Evolutionary conservation across 2,797 vertebrate genomes (phyloP).

Genomic region (Xiphorhynchus erythropygius): DNA sequence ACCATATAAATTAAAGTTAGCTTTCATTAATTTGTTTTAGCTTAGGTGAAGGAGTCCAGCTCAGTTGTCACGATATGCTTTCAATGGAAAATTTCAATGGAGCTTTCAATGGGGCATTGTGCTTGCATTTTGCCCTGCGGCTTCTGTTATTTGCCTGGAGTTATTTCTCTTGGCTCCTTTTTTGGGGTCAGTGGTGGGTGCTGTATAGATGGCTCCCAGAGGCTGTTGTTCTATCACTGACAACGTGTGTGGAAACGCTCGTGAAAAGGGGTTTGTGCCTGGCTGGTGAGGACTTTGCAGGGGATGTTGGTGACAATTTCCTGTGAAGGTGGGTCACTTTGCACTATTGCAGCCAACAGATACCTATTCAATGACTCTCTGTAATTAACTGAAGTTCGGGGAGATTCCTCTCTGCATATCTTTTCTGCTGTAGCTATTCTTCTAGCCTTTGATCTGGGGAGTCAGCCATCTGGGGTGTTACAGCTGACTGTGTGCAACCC

Average conservation of each 20-base stretch:
- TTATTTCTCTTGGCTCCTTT: neutral
- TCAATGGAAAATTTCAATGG: neutral
- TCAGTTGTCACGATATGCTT: rapidly evolving
- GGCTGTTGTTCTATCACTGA: rapidly evolving
- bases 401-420: neutral
- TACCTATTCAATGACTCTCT: neutral
- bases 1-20: neutral
- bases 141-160: neutral
- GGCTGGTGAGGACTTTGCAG: neutral
- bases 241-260: rapidly evolving
- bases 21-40: neutral
- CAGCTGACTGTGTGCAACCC: neutral
- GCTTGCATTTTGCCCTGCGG: rapidly evolving
- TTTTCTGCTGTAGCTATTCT: neutral
- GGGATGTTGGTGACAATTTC: neutral
- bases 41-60: neutral
- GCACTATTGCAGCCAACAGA: neutral
- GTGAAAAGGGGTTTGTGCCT: neutral
- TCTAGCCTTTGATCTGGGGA: neutral
- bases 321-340: neutral
- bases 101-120: rapidly evolving
- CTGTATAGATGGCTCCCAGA: rapidly evolving
- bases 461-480: neutral
- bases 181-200: neutral
- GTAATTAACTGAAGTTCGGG: neutral